Conservation (phyloP, 2,888 invertebrate species). For the Imbricaverruca yamaguchii region DNA sequence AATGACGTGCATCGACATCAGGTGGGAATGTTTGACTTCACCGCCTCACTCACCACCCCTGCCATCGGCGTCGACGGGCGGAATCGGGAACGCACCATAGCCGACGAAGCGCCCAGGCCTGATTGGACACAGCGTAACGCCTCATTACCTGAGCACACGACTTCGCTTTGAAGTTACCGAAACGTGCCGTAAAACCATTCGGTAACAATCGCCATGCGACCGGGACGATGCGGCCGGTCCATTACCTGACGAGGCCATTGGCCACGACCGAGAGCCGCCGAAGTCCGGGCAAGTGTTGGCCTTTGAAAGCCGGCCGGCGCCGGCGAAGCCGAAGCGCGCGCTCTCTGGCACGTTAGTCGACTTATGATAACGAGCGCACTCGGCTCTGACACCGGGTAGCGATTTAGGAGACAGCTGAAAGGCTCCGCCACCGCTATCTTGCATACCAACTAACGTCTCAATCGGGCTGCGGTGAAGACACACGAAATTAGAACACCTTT, state of each 20-base stretch:
- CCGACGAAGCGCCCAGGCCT: background rate
- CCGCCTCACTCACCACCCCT: too few relatives aligned
- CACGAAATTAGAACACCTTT: background rate
- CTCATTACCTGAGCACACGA: background rate
- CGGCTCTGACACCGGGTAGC: background rate
- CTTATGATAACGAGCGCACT: conserved; percentile 12
- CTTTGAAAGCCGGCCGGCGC: background rate
- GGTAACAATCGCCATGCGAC: too few relatives aligned
- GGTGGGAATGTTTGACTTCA: too few relatives aligned
- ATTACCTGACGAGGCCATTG: too few relatives aligned
- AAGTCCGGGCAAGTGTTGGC: too few relatives aligned
- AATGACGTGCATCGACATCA: too few relatives aligned
- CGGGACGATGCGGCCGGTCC: too few relatives aligned
- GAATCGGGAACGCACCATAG: background rate
- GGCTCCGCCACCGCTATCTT: background rate
- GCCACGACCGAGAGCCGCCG: too few relatives aligned
- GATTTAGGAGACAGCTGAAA: conserved; percentile 12
- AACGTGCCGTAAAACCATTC: background rate
- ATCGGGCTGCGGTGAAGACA: background rate
- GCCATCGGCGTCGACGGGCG: background rate
- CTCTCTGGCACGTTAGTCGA: background rate
- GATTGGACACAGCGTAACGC: background rate
- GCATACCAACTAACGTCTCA: conserved; percentile 9
- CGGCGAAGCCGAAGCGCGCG: background rate
- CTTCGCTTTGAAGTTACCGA: background rate